Evolutionary conservation across 64 coral and sea anemone species (phyloP).

Genomic region (Montipora foliosa): DNA sequence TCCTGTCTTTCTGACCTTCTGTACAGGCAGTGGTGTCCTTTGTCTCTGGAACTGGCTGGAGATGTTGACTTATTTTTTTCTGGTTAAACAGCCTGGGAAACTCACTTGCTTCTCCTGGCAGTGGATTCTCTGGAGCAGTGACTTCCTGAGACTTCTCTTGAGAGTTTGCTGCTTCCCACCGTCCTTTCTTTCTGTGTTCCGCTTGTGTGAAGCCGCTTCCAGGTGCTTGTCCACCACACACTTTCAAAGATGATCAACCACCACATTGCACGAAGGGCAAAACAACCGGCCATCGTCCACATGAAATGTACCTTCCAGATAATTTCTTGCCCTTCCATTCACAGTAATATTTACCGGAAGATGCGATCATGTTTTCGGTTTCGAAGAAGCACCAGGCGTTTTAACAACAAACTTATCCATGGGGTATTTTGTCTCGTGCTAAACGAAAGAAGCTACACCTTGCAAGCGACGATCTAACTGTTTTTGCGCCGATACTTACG

Average conservation of each 20-base stretch:
- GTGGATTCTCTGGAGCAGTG: background rate
- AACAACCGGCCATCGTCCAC: constrained; percentile 40
- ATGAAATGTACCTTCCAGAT: background rate
- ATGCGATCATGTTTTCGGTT: no score
- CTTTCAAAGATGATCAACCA: no score
- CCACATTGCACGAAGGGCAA: constrained; percentile 26
- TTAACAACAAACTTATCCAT: no score
- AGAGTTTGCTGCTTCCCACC: constrained; percentile 19
- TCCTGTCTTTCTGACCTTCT: background rate
- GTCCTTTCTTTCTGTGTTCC: constrained; percentile 2
- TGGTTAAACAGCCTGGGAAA: constrained; percentile 5
- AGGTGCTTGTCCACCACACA: constrained; percentile 36
- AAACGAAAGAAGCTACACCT: no score
- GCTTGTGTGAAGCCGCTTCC: constrained; percentile 23
- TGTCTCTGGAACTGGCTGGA: background rate
- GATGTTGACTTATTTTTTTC: constrained; percentile 8
- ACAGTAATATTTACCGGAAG: no score
- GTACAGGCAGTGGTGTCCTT: background rate
- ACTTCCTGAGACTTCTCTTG: constrained; percentile 14
- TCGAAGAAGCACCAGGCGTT: no score
- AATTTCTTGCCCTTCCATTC: no score
- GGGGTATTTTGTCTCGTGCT: no score
- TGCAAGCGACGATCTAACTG: no score
- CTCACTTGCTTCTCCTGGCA: constrained; percentile 15
- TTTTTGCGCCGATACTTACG: no score